phyloP scores from a whole-genome alignment of 2,888 invertebrate species.

The Julus scandinavius region DNA sequence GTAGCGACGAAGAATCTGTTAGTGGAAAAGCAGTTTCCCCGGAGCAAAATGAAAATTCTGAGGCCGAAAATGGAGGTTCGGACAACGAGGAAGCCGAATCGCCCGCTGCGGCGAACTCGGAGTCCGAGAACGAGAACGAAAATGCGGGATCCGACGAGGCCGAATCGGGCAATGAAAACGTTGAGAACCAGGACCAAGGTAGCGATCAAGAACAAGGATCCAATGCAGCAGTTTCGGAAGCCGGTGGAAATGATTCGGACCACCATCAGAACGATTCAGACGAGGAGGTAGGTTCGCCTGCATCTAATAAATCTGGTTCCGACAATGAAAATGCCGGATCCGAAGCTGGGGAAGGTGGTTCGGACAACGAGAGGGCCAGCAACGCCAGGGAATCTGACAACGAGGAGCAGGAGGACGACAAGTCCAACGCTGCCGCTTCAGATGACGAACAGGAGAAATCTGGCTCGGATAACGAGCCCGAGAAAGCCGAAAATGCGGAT shows the following conservation, averaged over 20 bases:
- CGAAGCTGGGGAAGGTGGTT: neutral
- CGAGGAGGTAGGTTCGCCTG: neutral
- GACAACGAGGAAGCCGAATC: slow-evolving; percentile 24
- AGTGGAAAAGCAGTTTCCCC: neutral
- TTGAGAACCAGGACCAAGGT: no score
- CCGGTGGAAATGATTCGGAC: neutral
- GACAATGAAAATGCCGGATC: neutral
- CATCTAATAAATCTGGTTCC: neutral
- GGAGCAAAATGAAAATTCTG: slow-evolving; percentile 37
- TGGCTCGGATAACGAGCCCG: neutral
- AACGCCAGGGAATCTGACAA: neutral
- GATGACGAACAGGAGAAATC: neutral
- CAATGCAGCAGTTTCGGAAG: slow-evolving; percentile 48
- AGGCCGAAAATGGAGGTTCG: slow-evolving; percentile 39
- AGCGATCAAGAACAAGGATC: neutral
- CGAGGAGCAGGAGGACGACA: slow-evolving; percentile 33
- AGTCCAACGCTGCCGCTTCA: neutral
- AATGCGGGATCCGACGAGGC: slow-evolving; percentile 22
- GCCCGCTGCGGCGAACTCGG: neutral
- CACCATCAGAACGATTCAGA: neutral
- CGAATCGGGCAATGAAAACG: slow-evolving; percentile 32
- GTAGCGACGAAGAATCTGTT: slow-evolving; percentile 53
- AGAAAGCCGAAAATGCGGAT: slow-evolving; percentile 28
- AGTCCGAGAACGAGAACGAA: slow-evolving; percentile 45
- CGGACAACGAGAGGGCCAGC: neutral